Percentiles rank a stretch among this genome's conserved stretches.
These are phyloP conservation scores for Sula dactylatra DNA, from an alignment of 2,113 vertebrate species.

Conservation along the genomic window DNA sequence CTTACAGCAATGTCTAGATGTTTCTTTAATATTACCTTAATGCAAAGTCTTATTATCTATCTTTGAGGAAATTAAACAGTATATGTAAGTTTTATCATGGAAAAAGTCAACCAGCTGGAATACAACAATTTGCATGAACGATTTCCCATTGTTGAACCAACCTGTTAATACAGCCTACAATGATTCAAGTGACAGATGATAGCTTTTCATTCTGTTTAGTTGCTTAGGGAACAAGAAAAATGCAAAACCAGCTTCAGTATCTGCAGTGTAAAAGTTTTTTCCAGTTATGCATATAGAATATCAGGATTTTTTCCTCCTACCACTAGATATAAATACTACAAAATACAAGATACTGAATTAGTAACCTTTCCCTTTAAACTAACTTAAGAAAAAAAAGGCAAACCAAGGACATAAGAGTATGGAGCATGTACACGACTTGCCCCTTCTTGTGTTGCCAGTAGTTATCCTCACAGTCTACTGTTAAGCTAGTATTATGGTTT, in stretches of 20 bases:
- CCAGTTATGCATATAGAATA: background rate
- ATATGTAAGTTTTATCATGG: background rate
- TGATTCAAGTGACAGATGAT: background rate
- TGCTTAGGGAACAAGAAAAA: background rate
- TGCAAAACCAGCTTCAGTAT: background rate
- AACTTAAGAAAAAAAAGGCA: background rate
- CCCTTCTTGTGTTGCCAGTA: background rate
- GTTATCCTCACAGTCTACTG: background rate
- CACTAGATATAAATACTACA: background rate
- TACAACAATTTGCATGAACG: background rate
- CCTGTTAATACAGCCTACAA: background rate
- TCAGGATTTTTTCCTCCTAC: background rate
- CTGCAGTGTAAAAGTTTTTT: background rate
- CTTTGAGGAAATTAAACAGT: background rate
- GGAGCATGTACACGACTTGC: background rate
- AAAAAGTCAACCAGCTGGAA: background rate
- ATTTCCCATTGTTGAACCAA: background rate
- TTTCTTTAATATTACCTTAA: background rate
- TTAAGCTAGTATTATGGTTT: background rate
- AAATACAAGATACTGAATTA: background rate
- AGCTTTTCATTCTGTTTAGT: background rate
- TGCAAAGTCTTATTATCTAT: background rate
- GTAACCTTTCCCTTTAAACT: background rate
- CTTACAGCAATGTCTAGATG: background rate
- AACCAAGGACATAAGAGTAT: background rate